phyloP scores from a whole-genome alignment of 2,888 invertebrate genomes.

The Urechis unicinctus region DNA sequence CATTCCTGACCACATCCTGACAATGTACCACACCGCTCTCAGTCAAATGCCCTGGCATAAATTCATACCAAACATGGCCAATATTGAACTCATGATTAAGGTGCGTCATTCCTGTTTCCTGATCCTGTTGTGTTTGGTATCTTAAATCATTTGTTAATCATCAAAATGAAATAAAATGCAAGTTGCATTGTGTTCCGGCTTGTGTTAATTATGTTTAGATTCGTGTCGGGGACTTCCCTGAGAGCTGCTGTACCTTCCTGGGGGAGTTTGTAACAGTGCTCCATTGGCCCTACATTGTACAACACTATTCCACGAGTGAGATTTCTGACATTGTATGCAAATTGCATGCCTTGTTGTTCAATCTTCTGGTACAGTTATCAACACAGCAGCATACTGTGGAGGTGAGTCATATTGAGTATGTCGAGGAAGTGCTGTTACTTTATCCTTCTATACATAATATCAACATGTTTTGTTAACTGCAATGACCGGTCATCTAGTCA shows the following conservation, averaged over 20 bases:
- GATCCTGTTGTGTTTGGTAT: not conserved
- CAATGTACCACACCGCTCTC: conserved; percentile 60
- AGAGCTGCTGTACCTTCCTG: conserved; percentile 64
- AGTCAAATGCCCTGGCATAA: conserved; percentile 66
- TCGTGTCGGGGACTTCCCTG: conserved; percentile 57
- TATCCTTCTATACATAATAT: too few species aligned
- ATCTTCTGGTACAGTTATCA: conserved; percentile 66
- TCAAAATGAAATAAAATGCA: too few species aligned
- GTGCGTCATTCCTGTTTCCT: not conserved
- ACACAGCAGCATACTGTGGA: conserved; percentile 67
- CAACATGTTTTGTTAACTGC: too few species aligned
- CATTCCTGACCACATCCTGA: conserved; percentile 60
- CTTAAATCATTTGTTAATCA: too few species aligned
- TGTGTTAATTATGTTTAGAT: conserved; percentile 4
- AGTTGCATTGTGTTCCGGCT: not conserved
- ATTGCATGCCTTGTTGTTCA: conserved; percentile 62
- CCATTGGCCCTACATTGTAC: conserved; percentile 56
- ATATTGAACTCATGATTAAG: conserved; percentile 62
- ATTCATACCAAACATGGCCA: conserved; percentile 62
- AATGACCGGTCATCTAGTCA: too few species aligned
- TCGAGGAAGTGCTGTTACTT: too few species aligned
- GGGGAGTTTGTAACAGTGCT: conserved; percentile 66
- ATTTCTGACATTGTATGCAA: conserved; percentile 52
- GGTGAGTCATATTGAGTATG: conserved; percentile 36
- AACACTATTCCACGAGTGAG: conserved; percentile 47